Base-by-base conservation (phyloP, 1,140 invertebrate genomes). In the Aethina tumida region DNA sequence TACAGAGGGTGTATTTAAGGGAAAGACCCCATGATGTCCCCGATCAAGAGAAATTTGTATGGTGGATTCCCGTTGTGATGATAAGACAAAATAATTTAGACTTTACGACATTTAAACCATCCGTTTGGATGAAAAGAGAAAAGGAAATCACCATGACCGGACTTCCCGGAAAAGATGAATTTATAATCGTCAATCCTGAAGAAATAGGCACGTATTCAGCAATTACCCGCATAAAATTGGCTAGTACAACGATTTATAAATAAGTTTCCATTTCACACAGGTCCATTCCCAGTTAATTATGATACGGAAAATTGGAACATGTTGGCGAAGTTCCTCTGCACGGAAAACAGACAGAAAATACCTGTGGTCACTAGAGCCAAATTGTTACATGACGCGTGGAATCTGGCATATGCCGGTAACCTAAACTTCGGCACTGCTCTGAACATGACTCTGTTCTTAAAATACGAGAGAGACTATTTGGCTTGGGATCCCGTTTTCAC, bases 261-360 rank as follows among this genome's bases (percentile, higher is more conserved):
- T 25, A 12, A 29, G 32, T n/a, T 44, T 34, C n/a, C 4, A 28
- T 21, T 14, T 9, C n/a, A 17, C 44, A 7, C 53, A 77, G 81
- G 79, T 1, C 82, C 84, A 35, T 88, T 80, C 55, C 75, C 81
- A 4, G 84, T 89, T 0, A 87, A 88, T 50, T 89, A 89, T 53
- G 85, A 89, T 45, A 42, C 59, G 4, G 55, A 68, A n/a, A 88
- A 87, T 53, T 89, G 85, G 86, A 71, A 77, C 42, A 68, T 84
- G 43, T 54, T 89, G 2, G 68, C 75, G 0, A 52, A 71, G 1
- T 84, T 68, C 52, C 58, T 87, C 2, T 68, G 70, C 50, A 65
- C 66, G 26, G 50, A 65, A 31, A 42, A 72, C 53, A 55, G 74
- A 35, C 47, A 59, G 1, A 57, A 50, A 3, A 81, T 91, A 38